Base-by-base conservation (phyloP, 2,113 vertebrate species). In the Nannobrachium achirus region DNA sequence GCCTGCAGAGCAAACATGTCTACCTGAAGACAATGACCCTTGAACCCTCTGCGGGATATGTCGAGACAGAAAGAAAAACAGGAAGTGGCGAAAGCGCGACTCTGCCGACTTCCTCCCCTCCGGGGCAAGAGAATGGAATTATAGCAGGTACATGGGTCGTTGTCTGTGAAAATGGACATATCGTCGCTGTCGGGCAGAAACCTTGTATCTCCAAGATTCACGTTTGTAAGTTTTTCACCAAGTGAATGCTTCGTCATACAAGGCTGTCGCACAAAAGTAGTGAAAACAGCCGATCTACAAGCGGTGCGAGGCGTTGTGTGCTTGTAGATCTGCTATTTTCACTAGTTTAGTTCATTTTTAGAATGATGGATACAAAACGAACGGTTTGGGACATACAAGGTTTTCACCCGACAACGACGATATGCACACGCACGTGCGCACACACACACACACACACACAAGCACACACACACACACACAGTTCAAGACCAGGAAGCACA, bases 1-100 rank as follows among this genome's bases (percentile, higher is more conserved):
- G 65, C 78, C 63, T 41, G 52, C 83, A 89, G 80, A 87, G 60
- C 82, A 90, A 91, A 91, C 87, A 91, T 62, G 81, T 81, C 87
- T 83, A 90, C 89, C 89, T 91, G 88, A 91, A 91, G 89, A 91
- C 87, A 90, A 85, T 89, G 89, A 90, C 87, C 89, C 83, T 83
- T 88, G 73, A 86, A 83, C 80, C 73, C 78, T 38, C 69, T 25
- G 55, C 10, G 15, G 64, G 73, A 72, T 72, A 63, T 44, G 59
- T 33, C 68, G 55, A 58, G 25, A 33, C 25, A 33, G 6, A 33
- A 33, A 33, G 25, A 58, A 70, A 86, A 87, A 88, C 84, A 88
- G 81, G 86, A 89, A 87, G 76, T 76, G 79, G 84, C 70, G 83
- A 87, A 87, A 89, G 84, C 84, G 86, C 68, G 7, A n/a, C 56